Percentiles rank a stretch among this genome's conserved stretches.
phyloP scores from a whole-genome alignment of 1,140 invertebrate genomes.

The Nasonia vitripennis region DNA sequence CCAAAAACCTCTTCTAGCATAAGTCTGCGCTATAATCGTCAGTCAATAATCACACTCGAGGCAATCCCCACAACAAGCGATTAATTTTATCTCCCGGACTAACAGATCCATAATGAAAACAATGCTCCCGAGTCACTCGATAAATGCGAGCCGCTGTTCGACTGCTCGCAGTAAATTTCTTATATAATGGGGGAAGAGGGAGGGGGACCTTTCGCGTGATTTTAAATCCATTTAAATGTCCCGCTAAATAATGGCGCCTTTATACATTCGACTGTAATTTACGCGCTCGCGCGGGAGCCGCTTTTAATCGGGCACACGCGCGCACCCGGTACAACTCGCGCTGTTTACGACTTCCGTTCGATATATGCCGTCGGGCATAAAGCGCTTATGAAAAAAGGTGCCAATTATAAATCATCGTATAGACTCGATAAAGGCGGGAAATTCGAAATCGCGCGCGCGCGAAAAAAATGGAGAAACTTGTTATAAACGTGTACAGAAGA shows the following conservation, averaged over 20 bases:
- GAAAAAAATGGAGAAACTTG: too few relatives aligned
- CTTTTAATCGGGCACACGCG: background rate
- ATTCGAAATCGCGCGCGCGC: too few relatives aligned
- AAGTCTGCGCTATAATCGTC: too few relatives aligned
- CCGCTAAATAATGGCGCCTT: conserved; percentile 9
- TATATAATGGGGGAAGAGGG: background rate
- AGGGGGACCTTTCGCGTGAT: background rate
- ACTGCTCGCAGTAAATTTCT: background rate
- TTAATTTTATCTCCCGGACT: background rate
- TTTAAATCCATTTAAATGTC: conserved; percentile 21
- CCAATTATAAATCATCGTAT: background rate
- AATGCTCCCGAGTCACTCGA: conserved; percentile 14
- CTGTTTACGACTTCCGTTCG: conserved; percentile 3
- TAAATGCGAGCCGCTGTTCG: background rate
- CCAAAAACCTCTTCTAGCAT: too few relatives aligned
- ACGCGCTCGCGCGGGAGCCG: background rate
- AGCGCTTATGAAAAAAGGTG: background rate
- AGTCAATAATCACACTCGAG: too few relatives aligned
- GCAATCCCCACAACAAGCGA: too few relatives aligned
- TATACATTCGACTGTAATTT: conserved; percentile 20
- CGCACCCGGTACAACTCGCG: background rate
- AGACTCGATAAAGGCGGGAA: background rate
- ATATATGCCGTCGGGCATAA: background rate
- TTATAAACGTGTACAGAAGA: too few relatives aligned
- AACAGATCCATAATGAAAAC: background rate